Evolutionary conservation across 2,797 vertebrate species (phyloP), one percentile per base, ranked within the genome.

Genomic region (Danio aesculapii): DNA sequence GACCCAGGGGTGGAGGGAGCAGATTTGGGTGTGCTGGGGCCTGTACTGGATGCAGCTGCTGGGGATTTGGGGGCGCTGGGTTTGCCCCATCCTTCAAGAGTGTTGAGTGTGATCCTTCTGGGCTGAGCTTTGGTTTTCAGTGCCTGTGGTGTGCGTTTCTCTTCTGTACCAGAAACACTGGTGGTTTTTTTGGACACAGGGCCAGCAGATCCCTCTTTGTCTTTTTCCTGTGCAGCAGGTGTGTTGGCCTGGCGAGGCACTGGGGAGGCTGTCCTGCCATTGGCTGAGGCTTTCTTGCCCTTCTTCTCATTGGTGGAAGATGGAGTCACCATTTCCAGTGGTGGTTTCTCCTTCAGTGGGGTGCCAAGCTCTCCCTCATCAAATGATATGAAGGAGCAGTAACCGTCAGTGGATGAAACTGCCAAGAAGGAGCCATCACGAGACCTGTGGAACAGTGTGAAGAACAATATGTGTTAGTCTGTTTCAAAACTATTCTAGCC

Each of bases 341-440:
- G 87, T 0, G 97, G 98, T 46, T 95, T 97, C 79, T 98, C 96
- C 86, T 96, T 97, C 83, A 99, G 87, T 0, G 95, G 95, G 5
- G 90, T 85, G 16, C 98, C 98, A 77, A 99, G 94, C 87, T 99
- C 98, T 1, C 91, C 94, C 4, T 95, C 90, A 85, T 95, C 95
- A 81, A 99, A 99, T 1, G 97, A 96, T 84, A 99, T 94, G 70
- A 99, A 98, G 0, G 98, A 99, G 86, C 98, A 99, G 88, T 99
- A 99, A 4, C 98, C 98, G 0, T 99, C 98, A 4, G 97, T 99
- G 88, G 98, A 99, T 13, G 97, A 97, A 73, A 99, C 96, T 0
- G 97, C 95, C 89, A 99, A 91, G 91, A 98, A 97, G 64, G 95
- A 94, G 10, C 97, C 98, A 10, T 99, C 97, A 0, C 92, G 89